Base-by-base conservation (phyloP, 1,140 invertebrate species). In the Aphelinus atriplicis region DNA sequence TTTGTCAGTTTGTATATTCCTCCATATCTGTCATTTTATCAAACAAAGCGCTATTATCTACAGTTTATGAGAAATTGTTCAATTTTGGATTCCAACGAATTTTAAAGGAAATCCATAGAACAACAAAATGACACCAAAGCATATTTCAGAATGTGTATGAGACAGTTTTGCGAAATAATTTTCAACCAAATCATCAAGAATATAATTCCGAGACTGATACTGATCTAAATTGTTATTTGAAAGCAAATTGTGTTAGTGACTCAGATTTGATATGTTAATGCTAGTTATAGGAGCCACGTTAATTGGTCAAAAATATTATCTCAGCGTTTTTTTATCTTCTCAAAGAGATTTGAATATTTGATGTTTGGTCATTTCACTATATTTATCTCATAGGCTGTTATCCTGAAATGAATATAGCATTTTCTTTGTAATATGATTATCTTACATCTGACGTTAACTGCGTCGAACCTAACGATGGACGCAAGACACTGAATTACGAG, bases 401-500 rank as follows among this genome's bases (percentile, higher is more conserved):
- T 76, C 62, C 9, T 61, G 55, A 65, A 75, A 63, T 71, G n/a
- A 26, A n/a, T 70, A 74, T 68, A 68, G 65, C 65, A 56, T 42
- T 74, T 48, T 68, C 51, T 4, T 63, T 58, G 48, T 55, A 76
- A 63, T 71, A 56, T 48, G n/a, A 66, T 76, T 76, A 76, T 71
- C 63, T 76, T 76, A 66, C 51, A 71, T 58, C 55, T 75, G 73
- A 75, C 66, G 70, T 75, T 70, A 69, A 75, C 42, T 75, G 67
- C 66, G 60, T 43, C 66, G 47, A 57, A 70, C 60, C 67, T 69
- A 69, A 58, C 56, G 73, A 75, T 58, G 68, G 69, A 65, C 64
- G 64, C 57, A 47, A 76, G 56, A 76, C 70, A 80, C 74, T 56
- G 76, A 76, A 75, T 76, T 70, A 69, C 53, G 65, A 65, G 76